These are phyloP conservation scores for Leptinotarsa lineolata DNA, from an alignment of 1,140 invertebrate genomes.

Conservation along the genomic window DNA sequence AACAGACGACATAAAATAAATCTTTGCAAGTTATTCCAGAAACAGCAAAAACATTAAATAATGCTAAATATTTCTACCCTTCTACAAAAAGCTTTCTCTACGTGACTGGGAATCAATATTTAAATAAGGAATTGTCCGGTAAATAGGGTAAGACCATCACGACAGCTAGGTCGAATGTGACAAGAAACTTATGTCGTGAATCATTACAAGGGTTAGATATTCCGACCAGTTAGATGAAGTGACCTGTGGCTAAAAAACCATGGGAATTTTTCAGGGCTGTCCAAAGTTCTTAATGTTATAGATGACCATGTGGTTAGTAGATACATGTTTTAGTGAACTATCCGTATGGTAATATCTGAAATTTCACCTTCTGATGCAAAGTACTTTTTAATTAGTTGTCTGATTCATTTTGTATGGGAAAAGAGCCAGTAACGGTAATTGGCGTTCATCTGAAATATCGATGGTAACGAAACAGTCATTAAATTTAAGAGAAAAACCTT, in stretches of 20 bases:
- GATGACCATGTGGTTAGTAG: background rate
- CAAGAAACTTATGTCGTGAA: slow-evolving; percentile 1
- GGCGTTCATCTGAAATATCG: background rate
- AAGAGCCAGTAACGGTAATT: background rate
- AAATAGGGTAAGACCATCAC: background rate
- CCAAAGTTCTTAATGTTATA: slow-evolving; percentile 2
- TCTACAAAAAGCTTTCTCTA: background rate
- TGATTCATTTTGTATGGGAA: background rate
- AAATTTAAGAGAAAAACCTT: background rate
- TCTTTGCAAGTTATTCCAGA: too few relatives aligned
- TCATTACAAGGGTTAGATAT: background rate
- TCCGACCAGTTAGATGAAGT: slow-evolving; percentile 1
- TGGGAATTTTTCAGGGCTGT: slow-evolving; percentile 2
- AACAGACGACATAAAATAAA: too few relatives aligned
- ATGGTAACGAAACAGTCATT: background rate
- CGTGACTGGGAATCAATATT: background rate
- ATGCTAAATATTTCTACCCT: too few relatives aligned
- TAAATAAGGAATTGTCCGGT: slow-evolving; percentile 2
- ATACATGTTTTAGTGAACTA: background rate
- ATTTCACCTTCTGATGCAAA: slow-evolving; percentile 3
- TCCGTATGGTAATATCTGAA: background rate
- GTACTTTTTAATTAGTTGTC: background rate
- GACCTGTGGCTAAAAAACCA: slow-evolving; percentile 1
- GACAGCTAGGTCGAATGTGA: background rate
- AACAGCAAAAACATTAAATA: too few relatives aligned